These are phyloP conservation scores for Hippocampus guttulatus DNA, from an alignment of 2,113 vertebrate genomes.

Conservation along the genomic window DNA sequence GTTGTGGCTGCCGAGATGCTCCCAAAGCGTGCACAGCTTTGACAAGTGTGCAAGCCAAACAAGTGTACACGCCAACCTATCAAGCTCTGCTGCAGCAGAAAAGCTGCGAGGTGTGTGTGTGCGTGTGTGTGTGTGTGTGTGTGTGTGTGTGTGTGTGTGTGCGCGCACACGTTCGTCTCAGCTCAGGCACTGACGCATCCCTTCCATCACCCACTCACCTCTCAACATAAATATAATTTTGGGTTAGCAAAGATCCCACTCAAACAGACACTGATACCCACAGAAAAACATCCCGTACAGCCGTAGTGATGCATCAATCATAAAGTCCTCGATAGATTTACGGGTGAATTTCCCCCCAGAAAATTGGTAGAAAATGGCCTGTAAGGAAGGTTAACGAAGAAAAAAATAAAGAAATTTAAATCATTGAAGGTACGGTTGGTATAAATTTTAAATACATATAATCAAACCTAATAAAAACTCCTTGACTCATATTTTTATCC, in stretches of 20 bases:
- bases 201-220: constrained; percentile 42
- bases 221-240: constrained; percentile 4
- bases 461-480: not conserved
- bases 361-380: no score
- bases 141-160: not conserved
- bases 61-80: constrained; percentile 17
- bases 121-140: not conserved
- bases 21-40: constrained; percentile 36
- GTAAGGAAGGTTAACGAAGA: no score
- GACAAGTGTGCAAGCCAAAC: constrained; percentile 13
- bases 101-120: not conserved
- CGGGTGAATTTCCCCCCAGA: no score
- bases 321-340: not conserved
- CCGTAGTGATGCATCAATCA: not conserved
- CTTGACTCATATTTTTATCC: not conserved
- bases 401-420: no score
- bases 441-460: not conserved
- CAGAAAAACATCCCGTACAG: not conserved
- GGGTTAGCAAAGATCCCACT: not conserved
- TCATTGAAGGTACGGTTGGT: no score
- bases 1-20: constrained; percentile 30
- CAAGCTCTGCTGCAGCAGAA: constrained; percentile 7
- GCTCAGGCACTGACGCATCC: constrained; percentile 29
- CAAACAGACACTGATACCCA: not conserved
- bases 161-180: not conserved